Evolutionary conservation across 2,888 invertebrate species (phyloP).

Genomic region (Iselma pallidipennis): DNA sequence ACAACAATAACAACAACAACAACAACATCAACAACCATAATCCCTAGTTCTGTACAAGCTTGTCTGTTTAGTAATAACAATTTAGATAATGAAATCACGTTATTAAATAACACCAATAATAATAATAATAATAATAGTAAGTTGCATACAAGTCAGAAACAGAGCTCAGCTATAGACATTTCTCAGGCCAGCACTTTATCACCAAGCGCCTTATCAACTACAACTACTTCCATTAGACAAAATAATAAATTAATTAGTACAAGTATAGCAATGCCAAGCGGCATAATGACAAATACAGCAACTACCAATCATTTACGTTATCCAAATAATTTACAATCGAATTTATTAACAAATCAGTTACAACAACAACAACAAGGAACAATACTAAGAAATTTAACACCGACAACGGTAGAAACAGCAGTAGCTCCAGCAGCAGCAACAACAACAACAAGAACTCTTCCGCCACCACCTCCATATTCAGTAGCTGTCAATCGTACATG

Average conservation of each 20-base stretch:
- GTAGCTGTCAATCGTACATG: constrained; percentile 41
- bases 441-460: constrained; percentile 29
- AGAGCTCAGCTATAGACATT: constrained; percentile 4
- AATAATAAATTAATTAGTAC: constrained; percentile 33
- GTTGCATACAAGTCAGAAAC: neutral
- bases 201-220: constrained; percentile 48
- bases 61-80: constrained; percentile 2
- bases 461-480: constrained; percentile 44
- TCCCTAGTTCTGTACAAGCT: constrained; percentile 8
- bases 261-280: constrained; percentile 16
- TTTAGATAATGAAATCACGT: constrained; percentile 13
- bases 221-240: constrained; percentile 40
- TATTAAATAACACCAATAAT: neutral
- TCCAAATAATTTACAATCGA: constrained; percentile 8
- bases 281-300: constrained; percentile 39
- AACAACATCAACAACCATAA: constrained; percentile 3
- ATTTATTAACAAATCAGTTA: neutral
- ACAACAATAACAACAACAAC: neutral
- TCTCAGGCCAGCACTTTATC: constrained; percentile 42
- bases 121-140: neutral
- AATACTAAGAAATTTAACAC: neutral
- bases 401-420: constrained; percentile 17
- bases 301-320: constrained; percentile 9
- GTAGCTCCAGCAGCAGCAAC: constrained; percentile 7
- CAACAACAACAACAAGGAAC: neutral